Base-by-base conservation (phyloP, 2,113 vertebrate species). In the Anseranas semipalmata region DNA sequence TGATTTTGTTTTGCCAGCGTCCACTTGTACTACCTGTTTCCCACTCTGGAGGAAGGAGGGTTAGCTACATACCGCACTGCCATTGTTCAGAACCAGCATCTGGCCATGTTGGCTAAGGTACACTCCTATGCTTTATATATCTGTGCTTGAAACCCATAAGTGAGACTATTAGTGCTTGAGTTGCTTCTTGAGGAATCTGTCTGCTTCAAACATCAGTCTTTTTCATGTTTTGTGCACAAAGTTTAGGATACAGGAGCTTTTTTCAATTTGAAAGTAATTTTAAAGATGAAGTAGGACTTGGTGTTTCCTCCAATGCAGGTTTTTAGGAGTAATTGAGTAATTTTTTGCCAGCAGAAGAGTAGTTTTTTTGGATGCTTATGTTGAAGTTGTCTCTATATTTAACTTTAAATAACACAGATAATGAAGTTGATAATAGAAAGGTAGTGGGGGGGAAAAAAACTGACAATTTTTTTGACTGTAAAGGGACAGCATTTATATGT, bases 81-180 rank as follows among this genome's bases (percentile, higher is more conserved):
- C 92, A 99, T 99, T 2, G 99, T 99, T 14, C 99, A 99, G 98
- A 99, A 99, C 94, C 99, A 99, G 21, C 99, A 99, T 97, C 98
- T 99, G 59, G 99, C 99, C 91, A 99, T 99, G 99, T 94, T 99
- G 33, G 99, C 99, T 28, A 99, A 99, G 99, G 99, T 99, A 98
- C 28, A 50, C n/a, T 27, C 60, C 19, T 66, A 7, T 19, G 3
- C 18, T 5, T 59, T 55, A 30, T 2, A 0, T 53, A 39, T 82
- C 19, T 78, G 13, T 37, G 3, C 65, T 74, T 71, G 58, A 78
- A 50, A 71, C 27, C 17, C 0, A 0, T 45, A 30, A 8, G 15
- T 37, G 9, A 30, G 9, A 15, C 33, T 59, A 0, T 10, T 15
- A 4, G 32, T 22, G 15, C 2, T 4, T 46, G 15, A 21, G 6